phyloP scores from a whole-genome alignment of 2,888 invertebrate species.

The Sylvicola fuscatus region DNA sequence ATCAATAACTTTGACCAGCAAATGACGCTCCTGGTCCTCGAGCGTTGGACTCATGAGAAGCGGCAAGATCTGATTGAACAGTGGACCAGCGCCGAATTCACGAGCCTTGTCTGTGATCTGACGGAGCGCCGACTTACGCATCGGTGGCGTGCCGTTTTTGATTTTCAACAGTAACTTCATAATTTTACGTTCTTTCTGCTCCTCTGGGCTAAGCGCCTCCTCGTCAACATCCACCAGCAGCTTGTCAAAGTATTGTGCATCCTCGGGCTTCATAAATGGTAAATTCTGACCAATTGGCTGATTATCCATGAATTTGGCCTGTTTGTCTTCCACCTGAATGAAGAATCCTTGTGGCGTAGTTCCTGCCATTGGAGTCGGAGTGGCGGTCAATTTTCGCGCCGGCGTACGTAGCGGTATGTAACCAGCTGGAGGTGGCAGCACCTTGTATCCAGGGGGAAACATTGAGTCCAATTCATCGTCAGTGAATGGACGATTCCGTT shows the following conservation, averaged over 20 bases:
- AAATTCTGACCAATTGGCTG: conserved; percentile 92
- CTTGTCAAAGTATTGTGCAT: conserved; percentile 99
- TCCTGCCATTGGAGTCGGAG: conserved; percentile 90
- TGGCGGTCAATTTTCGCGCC: conserved; percentile 90
- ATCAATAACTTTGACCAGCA: conserved; percentile 97
- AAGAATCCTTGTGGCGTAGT: conserved; percentile 78
- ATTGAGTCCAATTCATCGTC: conserved; percentile 95
- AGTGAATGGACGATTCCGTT: conserved; percentile 84
- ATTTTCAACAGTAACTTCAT: conserved; percentile 97
- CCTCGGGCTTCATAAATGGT: conserved; percentile 98
- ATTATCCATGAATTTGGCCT: conserved; percentile 75
- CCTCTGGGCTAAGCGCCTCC: conserved; percentile 83
- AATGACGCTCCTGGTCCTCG: conserved; percentile 97
- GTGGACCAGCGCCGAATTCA: conserved; percentile 93
- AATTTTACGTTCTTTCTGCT: conserved; percentile 95
- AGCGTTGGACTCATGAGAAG: conserved; percentile 98
- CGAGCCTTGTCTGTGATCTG: conserved; percentile 98
- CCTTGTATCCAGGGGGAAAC: conserved; percentile 97
- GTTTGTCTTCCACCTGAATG: conserved; percentile 79
- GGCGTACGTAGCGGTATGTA: conserved; percentile 96
- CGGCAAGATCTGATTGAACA: conserved; percentile 98
- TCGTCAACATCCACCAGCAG: conserved; percentile 95
- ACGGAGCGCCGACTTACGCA: conserved; percentile 92
- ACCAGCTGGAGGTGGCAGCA: conserved; percentile 84
- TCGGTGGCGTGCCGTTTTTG: conserved; percentile 98